Conservation (phyloP, 2,113 vertebrate species). For the Tupaia chinensis region DNA sequence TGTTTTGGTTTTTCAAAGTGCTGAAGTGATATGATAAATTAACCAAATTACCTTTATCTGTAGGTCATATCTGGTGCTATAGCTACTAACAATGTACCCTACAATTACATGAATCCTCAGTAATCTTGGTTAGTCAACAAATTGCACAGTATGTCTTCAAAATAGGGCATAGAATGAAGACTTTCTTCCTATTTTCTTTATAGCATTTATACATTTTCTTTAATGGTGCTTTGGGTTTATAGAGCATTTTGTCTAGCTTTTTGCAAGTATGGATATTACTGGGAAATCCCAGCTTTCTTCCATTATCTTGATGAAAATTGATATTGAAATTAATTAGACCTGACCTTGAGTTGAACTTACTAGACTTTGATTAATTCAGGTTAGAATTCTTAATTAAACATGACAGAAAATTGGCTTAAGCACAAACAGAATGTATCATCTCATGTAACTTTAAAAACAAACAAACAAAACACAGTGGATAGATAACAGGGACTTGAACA, state of each 20-base stretch:
- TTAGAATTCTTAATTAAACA: conserved; percentile 33
- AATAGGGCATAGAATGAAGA: neutral
- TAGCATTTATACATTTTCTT: neutral
- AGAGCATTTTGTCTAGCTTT: neutral
- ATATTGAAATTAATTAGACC: neutral
- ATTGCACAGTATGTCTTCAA: neutral
- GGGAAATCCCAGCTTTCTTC: neutral
- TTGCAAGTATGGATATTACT: neutral
- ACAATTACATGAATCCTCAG: neutral
- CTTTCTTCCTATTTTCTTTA: neutral
- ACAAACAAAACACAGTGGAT: neutral
- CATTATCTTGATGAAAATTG: neutral
- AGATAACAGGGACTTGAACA: neutral
- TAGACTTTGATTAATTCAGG: neutral
- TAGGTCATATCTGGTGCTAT: neutral
- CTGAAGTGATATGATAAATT: neutral
- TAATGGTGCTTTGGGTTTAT: neutral
- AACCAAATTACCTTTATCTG: neutral
- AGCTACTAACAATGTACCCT: neutral
- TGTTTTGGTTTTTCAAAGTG: no score
- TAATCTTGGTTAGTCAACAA: neutral
- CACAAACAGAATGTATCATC: neutral
- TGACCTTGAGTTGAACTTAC: neutral
- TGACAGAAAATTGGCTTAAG: neutral
- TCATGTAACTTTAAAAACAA: neutral